These are phyloP conservation scores for Taphrorychus bicolor DNA, from an alignment of 2,888 invertebrate species.

Conservation along the genomic window DNA sequence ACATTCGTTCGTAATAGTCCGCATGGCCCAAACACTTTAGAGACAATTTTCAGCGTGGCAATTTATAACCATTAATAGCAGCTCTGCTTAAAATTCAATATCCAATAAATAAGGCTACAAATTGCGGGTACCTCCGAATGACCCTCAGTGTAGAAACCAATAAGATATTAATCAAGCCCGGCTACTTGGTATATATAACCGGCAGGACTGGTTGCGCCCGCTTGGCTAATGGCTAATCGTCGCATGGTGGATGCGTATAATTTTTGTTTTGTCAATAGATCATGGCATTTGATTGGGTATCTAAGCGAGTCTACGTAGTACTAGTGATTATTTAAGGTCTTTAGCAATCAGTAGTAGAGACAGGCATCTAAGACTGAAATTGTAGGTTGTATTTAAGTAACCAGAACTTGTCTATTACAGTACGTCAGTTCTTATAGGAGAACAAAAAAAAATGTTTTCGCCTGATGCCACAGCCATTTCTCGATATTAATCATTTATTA, in stretches of 20 bases:
- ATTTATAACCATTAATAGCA: slow-evolving; percentile 34
- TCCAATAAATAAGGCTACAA: slow-evolving; percentile 37
- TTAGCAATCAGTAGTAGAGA: too few relatives aligned
- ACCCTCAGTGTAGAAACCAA: slow-evolving; percentile 31
- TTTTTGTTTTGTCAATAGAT: neutral
- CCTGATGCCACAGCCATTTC: too few relatives aligned
- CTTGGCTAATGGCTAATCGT: neutral
- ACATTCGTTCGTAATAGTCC: neutral
- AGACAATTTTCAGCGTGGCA: slow-evolving; percentile 25
- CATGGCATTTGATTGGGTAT: neutral
- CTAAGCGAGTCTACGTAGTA: neutral
- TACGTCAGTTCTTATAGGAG: too few relatives aligned
- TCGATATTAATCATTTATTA: too few relatives aligned
- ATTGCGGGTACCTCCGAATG: slow-evolving; percentile 28
- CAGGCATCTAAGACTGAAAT: too few relatives aligned
- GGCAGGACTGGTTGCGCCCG: neutral
- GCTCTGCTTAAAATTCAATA: slow-evolving; percentile 38
- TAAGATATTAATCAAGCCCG: slow-evolving; percentile 35
- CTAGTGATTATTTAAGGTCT: too few relatives aligned
- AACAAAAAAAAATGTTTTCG: too few relatives aligned
- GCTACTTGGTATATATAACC: slow-evolving; percentile 10
- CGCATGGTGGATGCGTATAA: neutral
- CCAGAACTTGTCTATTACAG: too few relatives aligned
- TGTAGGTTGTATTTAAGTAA: too few relatives aligned
- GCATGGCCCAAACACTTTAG: slow-evolving; percentile 29